Evolutionary conservation across 1,140 invertebrate genomes (phyloP).

Genomic region (Pogonognathellus flavescens): DNA sequence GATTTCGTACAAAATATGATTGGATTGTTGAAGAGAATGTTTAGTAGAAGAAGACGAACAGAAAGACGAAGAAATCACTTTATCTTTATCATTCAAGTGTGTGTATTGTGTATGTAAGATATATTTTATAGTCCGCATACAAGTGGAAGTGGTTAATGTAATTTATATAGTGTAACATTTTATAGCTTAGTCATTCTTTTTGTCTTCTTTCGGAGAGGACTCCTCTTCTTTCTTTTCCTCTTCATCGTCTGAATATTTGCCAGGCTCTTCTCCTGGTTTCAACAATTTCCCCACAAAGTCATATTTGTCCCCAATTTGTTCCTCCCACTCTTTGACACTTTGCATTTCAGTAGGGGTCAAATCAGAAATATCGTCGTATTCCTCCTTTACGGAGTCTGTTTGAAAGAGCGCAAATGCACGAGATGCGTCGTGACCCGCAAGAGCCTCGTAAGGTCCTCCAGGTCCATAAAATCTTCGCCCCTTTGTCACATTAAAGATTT

Average conservation of each 20-base stretch:
- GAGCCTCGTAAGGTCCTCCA: constrained; percentile 92
- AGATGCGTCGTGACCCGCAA: constrained; percentile 95
- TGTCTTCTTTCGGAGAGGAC: background rate
- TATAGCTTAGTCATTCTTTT: constrained; percentile 31
- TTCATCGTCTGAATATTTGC: constrained; percentile 93
- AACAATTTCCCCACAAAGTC: constrained; percentile 91
- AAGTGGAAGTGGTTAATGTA: background rate
- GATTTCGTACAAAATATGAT: background rate
- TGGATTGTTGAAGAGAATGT: background rate
- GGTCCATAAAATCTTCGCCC: constrained; percentile 92
- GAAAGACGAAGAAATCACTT: constrained; percentile 1
- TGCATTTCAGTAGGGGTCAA: constrained; percentile 87
- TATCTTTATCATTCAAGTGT: too few species aligned
- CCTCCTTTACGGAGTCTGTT: constrained; percentile 83
- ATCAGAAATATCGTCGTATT: constrained; percentile 96
- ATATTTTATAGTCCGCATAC: background rate
- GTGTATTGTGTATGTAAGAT: background rate
- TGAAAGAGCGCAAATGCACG: constrained; percentile 93
- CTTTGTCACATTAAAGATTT: constrained; percentile 94
- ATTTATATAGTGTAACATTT: too few species aligned
- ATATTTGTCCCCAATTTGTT: constrained; percentile 98
- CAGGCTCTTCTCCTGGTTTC: constrained; percentile 91
- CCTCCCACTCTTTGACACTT: constrained; percentile 93
- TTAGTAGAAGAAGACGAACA: background rate
- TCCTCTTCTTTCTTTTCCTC: constrained; percentile 72